A percentile compares a stretch with the other conserved stretches of the same genome.
Conservation (phyloP, 2,113 vertebrate genomes). For the Archocentrus centrarchus region DNA sequence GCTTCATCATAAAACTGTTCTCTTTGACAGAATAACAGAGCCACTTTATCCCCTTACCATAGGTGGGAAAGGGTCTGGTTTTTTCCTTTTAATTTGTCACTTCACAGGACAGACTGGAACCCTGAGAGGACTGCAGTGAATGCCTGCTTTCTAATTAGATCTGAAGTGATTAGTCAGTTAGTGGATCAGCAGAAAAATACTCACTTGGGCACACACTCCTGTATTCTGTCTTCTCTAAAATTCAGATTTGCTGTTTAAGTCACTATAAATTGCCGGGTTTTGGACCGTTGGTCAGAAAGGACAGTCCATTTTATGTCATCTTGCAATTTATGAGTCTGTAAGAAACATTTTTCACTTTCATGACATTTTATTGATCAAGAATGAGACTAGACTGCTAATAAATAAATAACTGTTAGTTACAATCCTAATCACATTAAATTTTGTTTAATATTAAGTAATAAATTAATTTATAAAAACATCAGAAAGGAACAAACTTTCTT, state of each 20-base stretch:
- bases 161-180: constrained; percentile 17
- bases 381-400: neutral
- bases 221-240: neutral
- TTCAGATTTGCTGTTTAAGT: neutral
- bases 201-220: neutral
- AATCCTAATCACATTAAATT: neutral
- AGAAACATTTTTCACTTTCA: neutral
- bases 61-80: no score
- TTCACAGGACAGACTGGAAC: neutral
- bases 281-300: neutral
- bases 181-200: neutral
- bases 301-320: neutral
- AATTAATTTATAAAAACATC: neutral
- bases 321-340: neutral
- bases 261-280: neutral
- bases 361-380: neutral
- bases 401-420: neutral
- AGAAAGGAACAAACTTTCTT: neutral
- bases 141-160: neutral
- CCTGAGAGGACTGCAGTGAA: neutral
- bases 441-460: neutral
- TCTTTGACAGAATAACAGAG: neutral
- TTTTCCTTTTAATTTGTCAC: neutral
- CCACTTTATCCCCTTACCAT: neutral
- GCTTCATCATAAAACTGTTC: no score